These are phyloP conservation scores for Mellilla xanthometata DNA, from an alignment of 2,888 invertebrate genomes.

Conservation along the genomic window DNA sequence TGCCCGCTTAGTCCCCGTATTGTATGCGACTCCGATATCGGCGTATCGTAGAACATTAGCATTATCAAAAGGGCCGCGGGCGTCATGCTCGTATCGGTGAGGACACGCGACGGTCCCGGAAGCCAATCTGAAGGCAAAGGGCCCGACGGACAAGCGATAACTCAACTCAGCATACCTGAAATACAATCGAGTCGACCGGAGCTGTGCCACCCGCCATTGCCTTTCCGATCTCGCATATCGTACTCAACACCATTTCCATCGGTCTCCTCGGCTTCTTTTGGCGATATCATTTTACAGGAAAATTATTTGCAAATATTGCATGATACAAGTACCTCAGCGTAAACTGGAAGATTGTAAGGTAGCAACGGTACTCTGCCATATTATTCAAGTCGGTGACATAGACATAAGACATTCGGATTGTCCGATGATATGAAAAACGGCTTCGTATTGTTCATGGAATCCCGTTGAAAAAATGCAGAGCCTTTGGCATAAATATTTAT, in stretches of 20 bases:
- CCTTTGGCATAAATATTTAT: conserved; percentile 60
- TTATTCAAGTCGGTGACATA: conserved; percentile 31
- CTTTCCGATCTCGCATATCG: conserved; percentile 41
- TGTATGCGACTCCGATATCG: conserved; percentile 70
- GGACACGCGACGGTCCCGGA: conserved; percentile 73
- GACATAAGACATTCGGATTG: conserved; percentile 29
- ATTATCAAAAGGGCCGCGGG: conserved; percentile 78
- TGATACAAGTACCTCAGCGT: conserved; percentile 13
- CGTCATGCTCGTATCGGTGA: conserved; percentile 72
- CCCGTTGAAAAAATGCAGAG: conserved; percentile 44
- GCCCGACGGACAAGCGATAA: conserved; percentile 71
- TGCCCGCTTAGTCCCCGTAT: conserved; percentile 65
- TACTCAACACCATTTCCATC: conserved; percentile 38
- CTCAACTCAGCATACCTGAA: conserved; percentile 71
- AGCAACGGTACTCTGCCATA: conserved; percentile 23
- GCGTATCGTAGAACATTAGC: conserved; percentile 72
- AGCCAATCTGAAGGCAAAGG: conserved; percentile 72
- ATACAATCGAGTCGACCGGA: conserved; percentile 73
- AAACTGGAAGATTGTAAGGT: conserved; percentile 19
- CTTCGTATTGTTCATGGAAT: conserved; percentile 40
- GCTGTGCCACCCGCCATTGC: conserved; percentile 55
- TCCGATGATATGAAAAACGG: conserved; percentile 32
- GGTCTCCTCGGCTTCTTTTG: conserved; percentile 24
- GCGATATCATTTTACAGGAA: too few relatives aligned
- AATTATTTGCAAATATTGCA: conserved; percentile 22